Conservation (phyloP, 2,797 vertebrate genomes). For the Chelmon rostratus region DNA sequence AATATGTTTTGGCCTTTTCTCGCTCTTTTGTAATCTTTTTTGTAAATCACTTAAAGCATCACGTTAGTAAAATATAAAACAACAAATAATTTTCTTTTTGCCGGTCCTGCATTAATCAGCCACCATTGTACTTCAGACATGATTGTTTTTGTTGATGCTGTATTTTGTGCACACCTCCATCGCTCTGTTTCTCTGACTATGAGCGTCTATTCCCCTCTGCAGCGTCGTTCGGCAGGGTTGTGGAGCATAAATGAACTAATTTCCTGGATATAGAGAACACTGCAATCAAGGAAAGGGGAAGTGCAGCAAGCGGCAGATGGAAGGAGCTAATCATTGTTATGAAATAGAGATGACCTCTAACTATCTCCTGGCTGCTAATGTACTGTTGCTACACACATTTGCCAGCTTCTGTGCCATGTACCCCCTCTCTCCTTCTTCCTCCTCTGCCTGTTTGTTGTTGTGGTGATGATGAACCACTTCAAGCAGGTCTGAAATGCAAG, state of each 20-base stretch:
- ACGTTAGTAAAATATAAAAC: constrained; percentile 15
- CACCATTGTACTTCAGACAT: constrained; percentile 38
- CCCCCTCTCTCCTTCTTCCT: constrained; percentile 14
- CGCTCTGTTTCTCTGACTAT: constrained; percentile 45
- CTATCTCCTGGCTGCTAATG: constrained; percentile 81
- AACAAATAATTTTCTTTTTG: constrained; percentile 32
- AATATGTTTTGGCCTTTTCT: constrained; percentile 11
- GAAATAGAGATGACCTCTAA: constrained; percentile 90
- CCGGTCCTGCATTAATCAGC: constrained; percentile 57
- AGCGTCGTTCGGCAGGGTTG: constrained; percentile 72
- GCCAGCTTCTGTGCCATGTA: constrained; percentile 39
- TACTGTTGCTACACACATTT: constrained; percentile 45
- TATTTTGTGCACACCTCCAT: constrained; percentile 53
- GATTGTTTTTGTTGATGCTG: constrained; percentile 38
- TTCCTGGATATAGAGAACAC: constrained; percentile 85
- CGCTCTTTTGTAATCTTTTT: neutral
- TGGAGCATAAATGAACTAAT: constrained; percentile 87
- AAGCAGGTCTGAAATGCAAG: constrained; percentile 70
- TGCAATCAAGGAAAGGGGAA: constrained; percentile 86
- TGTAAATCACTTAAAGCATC: constrained; percentile 17
- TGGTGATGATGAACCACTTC: constrained; percentile 63
- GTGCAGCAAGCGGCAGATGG: constrained; percentile 85
- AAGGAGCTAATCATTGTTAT: constrained; percentile 89
- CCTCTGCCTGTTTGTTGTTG: constrained; percentile 62
- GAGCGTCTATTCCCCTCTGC: constrained; percentile 51